Evolutionary conservation across 2,113 vertebrate species (phyloP), one percentile per base, ranked within the genome.

Genomic region (Diadophis punctatus): DNA sequence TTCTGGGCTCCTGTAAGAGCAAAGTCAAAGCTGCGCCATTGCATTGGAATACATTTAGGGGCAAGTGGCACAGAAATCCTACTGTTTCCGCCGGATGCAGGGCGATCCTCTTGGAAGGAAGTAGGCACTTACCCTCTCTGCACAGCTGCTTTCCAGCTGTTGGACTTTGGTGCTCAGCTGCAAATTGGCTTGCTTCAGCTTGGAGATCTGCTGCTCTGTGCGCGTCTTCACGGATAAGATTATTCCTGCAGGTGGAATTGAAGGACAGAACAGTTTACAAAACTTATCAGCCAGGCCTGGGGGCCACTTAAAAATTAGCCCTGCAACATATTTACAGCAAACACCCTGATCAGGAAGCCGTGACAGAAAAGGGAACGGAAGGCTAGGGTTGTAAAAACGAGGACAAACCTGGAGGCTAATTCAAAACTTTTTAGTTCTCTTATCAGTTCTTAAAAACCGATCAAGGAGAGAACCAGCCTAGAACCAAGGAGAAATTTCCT

Each of bases 221-320:
- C 98, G 98, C 1, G 97, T 99, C 97, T 99, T 99, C 43, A 99
- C 98, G 0, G 99, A 99, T 88, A 99, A 90, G 84, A 99, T 97
- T 7, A 99, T 98, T 22, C 99, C 99, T 99, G 96, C 10, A 95
- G 88, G 94, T 12, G 80, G 51, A 49, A 63, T 43, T 14, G 51
- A 56, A 92, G 18, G 39, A 4, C 8, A 51, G 46, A 23, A 4
- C 8, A 10, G 87, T 27, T 89, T 11, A 60, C 22, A 46, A 91
- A 55, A 90, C 1, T 5, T 51, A 0, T 89, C 55, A 39, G 20
- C 88, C 89, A 91, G 1, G 52, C 9, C 52, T 5, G 49, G 3
- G 27, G 43, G 49, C 30, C 30, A 1, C 55, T 58, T 55, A 22
- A 22, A 80, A 22, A 23, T 80, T 43, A 43, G 34, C 74, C 9